A percentile compares a stretch with the other conserved stretches of the same genome.
Conservation (phyloP, 2,888 invertebrate species). For the Hyalella azteca region DNA sequence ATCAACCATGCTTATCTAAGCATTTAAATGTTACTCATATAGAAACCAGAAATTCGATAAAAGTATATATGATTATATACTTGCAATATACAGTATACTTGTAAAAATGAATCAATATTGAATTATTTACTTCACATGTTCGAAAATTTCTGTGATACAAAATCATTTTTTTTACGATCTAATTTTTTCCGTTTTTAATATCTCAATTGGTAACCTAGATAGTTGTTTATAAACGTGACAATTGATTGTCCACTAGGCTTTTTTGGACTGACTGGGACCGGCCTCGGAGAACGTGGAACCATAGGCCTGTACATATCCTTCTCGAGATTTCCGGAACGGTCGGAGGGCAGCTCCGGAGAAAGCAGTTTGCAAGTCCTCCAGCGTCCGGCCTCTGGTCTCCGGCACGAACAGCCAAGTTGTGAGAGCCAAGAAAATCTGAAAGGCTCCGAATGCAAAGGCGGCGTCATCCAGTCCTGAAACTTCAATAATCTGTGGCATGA, state of each 20-base stretch:
- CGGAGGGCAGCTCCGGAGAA: constrained; percentile 48
- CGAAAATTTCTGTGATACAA: too few relatives aligned
- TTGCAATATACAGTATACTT: too few relatives aligned
- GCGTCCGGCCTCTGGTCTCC: constrained; percentile 48
- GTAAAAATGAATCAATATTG: too few relatives aligned
- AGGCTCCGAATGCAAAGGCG: constrained; percentile 43
- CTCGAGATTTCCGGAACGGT: constrained; percentile 45
- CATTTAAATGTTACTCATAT: too few relatives aligned
- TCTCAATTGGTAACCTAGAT: too few relatives aligned
- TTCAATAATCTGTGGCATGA: constrained; percentile 47
- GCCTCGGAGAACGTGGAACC: constrained; percentile 48
- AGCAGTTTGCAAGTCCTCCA: constrained; percentile 56
- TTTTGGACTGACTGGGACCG: background rate
- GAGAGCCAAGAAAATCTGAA: constrained; percentile 36
- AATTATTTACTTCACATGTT: too few relatives aligned
- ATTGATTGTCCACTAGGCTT: background rate
- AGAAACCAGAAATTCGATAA: too few relatives aligned
- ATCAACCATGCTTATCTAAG: too few relatives aligned
- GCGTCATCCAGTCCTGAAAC: constrained; percentile 46
- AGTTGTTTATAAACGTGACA: too few relatives aligned
- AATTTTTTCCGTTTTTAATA: too few relatives aligned
- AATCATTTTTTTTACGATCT: too few relatives aligned
- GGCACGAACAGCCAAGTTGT: constrained; percentile 54
- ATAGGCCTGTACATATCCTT: constrained; percentile 55
- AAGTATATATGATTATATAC: too few relatives aligned